Conservation (phyloP, 2,888 invertebrate species). For the Pasiphila rectangulata region DNA sequence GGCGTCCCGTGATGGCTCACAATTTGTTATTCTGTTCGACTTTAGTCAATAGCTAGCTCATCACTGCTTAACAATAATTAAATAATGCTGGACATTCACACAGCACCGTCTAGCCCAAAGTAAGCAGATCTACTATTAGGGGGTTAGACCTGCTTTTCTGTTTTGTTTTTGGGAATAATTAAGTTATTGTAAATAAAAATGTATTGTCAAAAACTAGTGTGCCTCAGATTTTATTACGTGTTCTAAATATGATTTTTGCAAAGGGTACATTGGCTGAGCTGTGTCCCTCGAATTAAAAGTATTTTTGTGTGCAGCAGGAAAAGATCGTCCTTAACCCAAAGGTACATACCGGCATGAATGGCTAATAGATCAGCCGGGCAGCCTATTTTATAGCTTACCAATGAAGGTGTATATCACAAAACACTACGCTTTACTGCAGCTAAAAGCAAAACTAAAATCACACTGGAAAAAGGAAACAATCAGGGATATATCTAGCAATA, state of each 20-base stretch:
- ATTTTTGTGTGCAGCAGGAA: conserved; percentile 25
- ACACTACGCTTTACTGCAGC: conserved; percentile 1
- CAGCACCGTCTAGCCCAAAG: no score
- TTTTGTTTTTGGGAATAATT: background rate
- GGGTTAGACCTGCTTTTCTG: background rate
- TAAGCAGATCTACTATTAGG: no score
- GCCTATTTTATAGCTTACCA: conserved; percentile 10
- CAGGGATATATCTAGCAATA: background rate
- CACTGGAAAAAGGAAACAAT: background rate
- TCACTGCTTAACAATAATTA: background rate
- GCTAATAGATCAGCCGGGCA: conserved; percentile 13
- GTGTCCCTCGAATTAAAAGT: no score
- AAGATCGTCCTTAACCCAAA: conserved; percentile 23
- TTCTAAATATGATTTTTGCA: no score
- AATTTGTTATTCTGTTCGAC: no score
- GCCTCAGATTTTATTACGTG: no score
- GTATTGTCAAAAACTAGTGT: no score
- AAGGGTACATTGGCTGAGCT: no score
- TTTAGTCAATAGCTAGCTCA: background rate
- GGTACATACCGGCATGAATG: conserved; percentile 20
- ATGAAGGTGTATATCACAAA: background rate
- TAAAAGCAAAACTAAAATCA: conserved; percentile 4
- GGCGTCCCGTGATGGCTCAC: no score
- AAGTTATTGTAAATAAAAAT: no score
- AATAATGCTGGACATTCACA: no score